phyloP scores from a whole-genome alignment of 2,797 vertebrate genomes.

The Bothrops alternatus region DNA sequence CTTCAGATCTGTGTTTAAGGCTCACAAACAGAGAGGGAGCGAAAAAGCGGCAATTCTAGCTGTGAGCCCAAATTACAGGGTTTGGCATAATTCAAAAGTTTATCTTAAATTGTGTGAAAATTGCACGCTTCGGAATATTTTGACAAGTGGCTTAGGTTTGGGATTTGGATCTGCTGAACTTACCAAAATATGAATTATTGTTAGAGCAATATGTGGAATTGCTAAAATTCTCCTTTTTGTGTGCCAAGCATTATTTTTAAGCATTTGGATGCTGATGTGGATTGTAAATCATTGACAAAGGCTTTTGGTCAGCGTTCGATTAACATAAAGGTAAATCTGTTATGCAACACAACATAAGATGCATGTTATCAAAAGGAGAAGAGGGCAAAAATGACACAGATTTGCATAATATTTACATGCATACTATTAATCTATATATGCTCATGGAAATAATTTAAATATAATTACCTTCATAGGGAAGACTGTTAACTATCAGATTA shows the following conservation, averaged over 20 bases:
- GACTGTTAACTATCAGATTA: neutral
- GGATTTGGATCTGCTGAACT: neutral
- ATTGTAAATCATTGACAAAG: neutral
- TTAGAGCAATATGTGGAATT: neutral
- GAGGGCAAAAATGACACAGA: neutral
- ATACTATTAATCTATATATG: neutral
- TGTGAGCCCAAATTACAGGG: neutral
- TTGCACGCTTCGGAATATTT: neutral
- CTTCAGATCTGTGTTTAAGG: neutral
- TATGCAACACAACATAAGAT: neutral
- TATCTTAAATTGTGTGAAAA: neutral
- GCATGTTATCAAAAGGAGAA: neutral
- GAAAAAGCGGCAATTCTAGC: neutral
- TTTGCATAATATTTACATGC: neutral
- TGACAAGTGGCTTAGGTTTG: neutral
- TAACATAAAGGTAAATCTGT: neutral
- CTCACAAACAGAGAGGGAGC: neutral
- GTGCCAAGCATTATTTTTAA: neutral
- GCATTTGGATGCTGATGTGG: neutral
- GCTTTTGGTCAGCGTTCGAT: neutral
- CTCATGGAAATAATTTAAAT: neutral
- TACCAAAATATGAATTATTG: neutral
- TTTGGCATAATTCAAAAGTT: neutral
- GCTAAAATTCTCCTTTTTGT: neutral
- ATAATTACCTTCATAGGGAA: neutral